Percentiles rank a stretch among this genome's conserved stretches.
phyloP scores from a whole-genome alignment of 2,797 vertebrate genomes.

The Aphelocoma californica region DNA sequence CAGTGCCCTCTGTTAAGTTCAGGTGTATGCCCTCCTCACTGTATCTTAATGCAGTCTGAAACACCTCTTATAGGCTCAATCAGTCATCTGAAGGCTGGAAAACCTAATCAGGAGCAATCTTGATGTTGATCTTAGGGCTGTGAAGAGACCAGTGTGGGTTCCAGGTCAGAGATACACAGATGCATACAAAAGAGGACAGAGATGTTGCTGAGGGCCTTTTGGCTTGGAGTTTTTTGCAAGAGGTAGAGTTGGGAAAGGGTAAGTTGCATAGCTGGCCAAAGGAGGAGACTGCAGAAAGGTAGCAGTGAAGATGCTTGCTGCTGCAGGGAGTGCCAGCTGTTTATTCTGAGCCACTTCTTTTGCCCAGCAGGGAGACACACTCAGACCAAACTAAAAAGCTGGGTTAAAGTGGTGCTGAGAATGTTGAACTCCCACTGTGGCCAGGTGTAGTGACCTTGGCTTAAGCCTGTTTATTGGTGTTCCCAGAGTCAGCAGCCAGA shows the following conservation, averaged over 20 bases:
- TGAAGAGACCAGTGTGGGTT: background rate
- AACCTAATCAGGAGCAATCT: background rate
- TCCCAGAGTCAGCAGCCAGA: background rate
- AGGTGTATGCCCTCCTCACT: background rate
- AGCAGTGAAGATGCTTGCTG: background rate
- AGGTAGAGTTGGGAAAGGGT: background rate
- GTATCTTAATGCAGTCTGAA: background rate
- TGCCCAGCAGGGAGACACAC: background rate
- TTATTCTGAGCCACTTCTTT: background rate
- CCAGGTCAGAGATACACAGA: background rate
- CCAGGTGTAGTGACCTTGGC: background rate
- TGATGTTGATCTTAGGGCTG: background rate
- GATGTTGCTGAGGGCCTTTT: background rate
- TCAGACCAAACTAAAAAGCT: background rate
- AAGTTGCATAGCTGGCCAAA: background rate
- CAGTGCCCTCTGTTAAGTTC: background rate
- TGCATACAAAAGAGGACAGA: background rate
- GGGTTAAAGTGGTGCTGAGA: background rate
- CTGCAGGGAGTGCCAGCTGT: background rate
- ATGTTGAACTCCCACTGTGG: rapidly evolving
- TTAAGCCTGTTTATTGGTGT: background rate
- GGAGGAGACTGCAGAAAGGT: background rate
- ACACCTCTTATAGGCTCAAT: background rate
- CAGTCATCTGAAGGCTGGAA: background rate
- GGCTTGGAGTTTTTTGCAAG: background rate